A percentile compares a stretch with the other conserved stretches of the same genome.
phyloP scores from a whole-genome alignment of 2,888 invertebrate species.

The Synanthedon vespiformis region DNA sequence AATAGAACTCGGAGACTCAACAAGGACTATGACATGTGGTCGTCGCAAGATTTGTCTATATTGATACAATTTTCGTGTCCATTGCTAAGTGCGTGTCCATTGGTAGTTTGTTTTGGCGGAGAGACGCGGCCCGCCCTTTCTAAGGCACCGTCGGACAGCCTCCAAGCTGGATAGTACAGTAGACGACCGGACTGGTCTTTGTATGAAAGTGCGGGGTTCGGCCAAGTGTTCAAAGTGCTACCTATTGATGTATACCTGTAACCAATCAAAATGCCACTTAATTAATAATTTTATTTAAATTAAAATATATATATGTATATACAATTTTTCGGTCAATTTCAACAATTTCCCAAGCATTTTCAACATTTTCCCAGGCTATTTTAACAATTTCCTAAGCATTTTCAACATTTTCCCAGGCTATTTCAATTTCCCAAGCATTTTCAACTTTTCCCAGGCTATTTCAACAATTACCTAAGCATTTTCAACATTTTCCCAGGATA shows the following conservation, averaged over 20 bases:
- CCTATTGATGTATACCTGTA: constrained; percentile 89
- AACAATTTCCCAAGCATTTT: too few species aligned
- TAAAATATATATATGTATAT: too few species aligned
- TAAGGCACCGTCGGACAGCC: constrained; percentile 65
- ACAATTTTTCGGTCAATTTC: too few species aligned
- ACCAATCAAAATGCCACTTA: constrained; percentile 1
- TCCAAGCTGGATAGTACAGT: constrained; percentile 80
- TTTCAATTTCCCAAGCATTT: too few species aligned
- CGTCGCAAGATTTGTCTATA: neutral
- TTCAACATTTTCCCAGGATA: too few species aligned
- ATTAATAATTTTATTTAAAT: too few species aligned
- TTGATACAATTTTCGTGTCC: constrained; percentile 5
- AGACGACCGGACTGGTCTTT: constrained; percentile 52
- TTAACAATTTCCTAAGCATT: too few species aligned
- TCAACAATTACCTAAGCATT: too few species aligned
- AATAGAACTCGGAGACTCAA: too few species aligned
- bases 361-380: too few species aligned
- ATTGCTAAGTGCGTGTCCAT: constrained; percentile 13
- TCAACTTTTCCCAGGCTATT: too few species aligned
- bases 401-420: too few species aligned
- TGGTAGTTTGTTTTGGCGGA: constrained; percentile 5
- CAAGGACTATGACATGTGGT: neutral
- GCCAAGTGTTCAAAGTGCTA: constrained; percentile 80
- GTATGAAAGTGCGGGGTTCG: constrained; percentile 78
- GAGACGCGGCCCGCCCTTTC: constrained; percentile 71